phyloP scores from a whole-genome alignment of 2,113 vertebrate genomes.

The Python bivittatus region DNA sequence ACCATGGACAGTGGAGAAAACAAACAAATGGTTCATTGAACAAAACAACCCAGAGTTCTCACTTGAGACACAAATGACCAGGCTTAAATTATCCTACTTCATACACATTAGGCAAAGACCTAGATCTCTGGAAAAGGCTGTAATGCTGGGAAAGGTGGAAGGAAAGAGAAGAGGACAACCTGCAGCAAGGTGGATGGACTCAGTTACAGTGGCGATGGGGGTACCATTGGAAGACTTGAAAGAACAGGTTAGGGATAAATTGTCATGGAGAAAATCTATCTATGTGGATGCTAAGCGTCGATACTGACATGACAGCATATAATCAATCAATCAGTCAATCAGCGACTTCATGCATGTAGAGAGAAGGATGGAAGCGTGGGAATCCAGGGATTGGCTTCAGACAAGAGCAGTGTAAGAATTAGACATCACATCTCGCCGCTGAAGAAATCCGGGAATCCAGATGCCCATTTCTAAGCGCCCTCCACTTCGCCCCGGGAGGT shows the following conservation, averaged over 20 bases:
- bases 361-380: background rate
- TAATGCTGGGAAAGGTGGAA: background rate
- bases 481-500: background rate
- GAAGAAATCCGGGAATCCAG: background rate
- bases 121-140: background rate
- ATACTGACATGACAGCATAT: background rate
- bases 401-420: background rate
- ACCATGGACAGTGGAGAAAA: background rate
- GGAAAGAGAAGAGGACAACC: background rate
- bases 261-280: background rate
- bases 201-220: background rate
- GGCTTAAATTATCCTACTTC: background rate
- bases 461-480: background rate
- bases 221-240: background rate
- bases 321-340: background rate
- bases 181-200: too few species aligned
- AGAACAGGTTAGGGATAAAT: background rate
- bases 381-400: too few species aligned
- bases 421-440: background rate
- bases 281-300: background rate
- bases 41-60: background rate
- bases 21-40: background rate
- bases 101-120: background rate
- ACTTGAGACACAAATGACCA: background rate
- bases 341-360: background rate